Evolutionary conservation across 1,140 invertebrate species (phyloP).

Genomic region (Araneus ventricosus): DNA sequence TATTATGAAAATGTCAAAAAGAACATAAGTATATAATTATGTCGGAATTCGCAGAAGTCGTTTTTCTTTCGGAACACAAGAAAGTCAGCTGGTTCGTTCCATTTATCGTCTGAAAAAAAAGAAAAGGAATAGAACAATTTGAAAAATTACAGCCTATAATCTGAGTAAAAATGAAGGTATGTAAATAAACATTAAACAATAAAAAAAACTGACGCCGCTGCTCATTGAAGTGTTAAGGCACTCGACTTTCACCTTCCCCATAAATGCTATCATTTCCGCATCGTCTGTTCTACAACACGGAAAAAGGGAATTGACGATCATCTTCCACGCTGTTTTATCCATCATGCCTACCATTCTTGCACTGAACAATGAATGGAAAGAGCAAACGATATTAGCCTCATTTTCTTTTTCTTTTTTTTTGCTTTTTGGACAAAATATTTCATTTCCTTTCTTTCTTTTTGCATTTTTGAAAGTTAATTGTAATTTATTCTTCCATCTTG

Average conservation of each 20-base stretch:
- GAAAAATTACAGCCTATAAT: conserved; percentile 43
- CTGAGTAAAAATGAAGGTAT: conserved; percentile 16
- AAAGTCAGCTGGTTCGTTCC: conserved; percentile 76
- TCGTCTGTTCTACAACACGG: conserved; percentile 40
- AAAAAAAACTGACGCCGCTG: not conserved
- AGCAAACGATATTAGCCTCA: conserved; percentile 8
- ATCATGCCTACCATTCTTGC: not conserved
- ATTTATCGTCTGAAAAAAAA: not conserved
- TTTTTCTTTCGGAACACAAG: not conserved
- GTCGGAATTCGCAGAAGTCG: not conserved
- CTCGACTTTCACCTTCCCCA: conserved; percentile 54
- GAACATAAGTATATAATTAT: not conserved
- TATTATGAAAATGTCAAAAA: not conserved
- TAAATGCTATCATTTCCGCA: conserved; percentile 56
- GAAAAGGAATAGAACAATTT: conserved; percentile 24
- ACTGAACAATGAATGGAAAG: not conserved
- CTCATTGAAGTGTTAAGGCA: conserved; percentile 42
- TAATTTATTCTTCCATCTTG: too few relatives aligned
- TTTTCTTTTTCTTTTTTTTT: not conserved
- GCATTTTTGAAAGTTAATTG: too few relatives aligned
- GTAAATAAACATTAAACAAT: conserved; percentile 54
- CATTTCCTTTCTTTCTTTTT: too few relatives aligned
- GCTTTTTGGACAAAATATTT: too few relatives aligned
- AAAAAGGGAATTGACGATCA: not conserved
- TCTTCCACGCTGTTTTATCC: not conserved